These are phyloP conservation scores for Microchirus variegatus DNA, from an alignment of 2,797 vertebrate genomes.

Conservation along the genomic window DNA sequence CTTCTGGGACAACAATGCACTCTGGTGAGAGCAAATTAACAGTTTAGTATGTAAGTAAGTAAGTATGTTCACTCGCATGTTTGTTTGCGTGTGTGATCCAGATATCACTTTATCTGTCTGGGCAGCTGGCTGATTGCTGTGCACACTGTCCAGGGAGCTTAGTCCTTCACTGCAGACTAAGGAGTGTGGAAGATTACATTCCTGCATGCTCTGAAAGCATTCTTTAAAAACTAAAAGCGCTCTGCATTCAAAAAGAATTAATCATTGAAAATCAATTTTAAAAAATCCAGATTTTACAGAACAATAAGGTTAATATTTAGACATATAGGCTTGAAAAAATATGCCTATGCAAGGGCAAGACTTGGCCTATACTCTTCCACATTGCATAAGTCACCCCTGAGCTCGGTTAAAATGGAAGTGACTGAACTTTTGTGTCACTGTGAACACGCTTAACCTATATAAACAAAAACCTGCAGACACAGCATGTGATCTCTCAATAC, in stretches of 20 bases:
- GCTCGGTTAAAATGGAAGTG: background rate
- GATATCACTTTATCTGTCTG: slow-evolving; percentile 76
- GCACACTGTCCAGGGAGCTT: slow-evolving; percentile 73
- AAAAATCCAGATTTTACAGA: too few relatives aligned
- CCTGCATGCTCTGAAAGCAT: slow-evolving; percentile 71
- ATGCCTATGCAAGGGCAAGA: too few relatives aligned
- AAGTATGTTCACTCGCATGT: slow-evolving; percentile 42
- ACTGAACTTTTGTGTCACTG: slow-evolving; percentile 3
- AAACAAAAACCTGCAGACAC: too few relatives aligned
- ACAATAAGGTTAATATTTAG: too few relatives aligned
- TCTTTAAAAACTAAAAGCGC: too few relatives aligned
- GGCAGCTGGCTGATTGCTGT: slow-evolving; percentile 73
- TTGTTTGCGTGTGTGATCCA: slow-evolving; percentile 56
- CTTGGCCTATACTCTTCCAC: too few relatives aligned
- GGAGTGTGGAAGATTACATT: slow-evolving; percentile 78
- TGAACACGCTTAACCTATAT: slow-evolving; percentile 19
- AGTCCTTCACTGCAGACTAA: slow-evolving; percentile 67
- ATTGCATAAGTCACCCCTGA: too few relatives aligned
- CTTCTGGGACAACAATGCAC: slow-evolving; percentile 79
- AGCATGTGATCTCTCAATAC: background rate
- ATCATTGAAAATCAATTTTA: too few relatives aligned
- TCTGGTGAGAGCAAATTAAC: slow-evolving; percentile 83
- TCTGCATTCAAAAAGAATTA: slow-evolving; percentile 60
- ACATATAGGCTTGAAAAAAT: too few relatives aligned
- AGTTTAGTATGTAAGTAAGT: slow-evolving; percentile 64